Percentiles rank a stretch among this genome's conserved stretches.
Conservation (phyloP, 2,113 vertebrate genomes). For the Saccopteryx leptura region DNA sequence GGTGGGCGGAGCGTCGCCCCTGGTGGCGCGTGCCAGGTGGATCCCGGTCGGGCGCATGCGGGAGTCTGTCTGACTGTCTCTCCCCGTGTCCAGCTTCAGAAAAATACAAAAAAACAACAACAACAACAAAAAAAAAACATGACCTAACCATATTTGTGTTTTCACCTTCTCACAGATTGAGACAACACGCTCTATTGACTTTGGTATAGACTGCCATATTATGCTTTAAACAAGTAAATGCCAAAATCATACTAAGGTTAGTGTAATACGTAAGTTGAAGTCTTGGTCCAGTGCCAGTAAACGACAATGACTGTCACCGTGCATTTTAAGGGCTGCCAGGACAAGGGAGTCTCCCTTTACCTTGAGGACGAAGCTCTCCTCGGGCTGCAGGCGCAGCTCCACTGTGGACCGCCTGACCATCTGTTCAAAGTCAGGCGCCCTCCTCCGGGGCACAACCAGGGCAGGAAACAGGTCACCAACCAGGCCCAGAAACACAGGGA, state of each 20-base stretch:
- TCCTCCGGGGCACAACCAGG: constrained; percentile 90
- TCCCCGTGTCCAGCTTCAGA: too few species aligned
- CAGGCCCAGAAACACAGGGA: constrained; percentile 91
- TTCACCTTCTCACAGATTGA: not conserved
- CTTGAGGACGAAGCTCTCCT: constrained; percentile 94
- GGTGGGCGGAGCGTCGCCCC: too few species aligned
- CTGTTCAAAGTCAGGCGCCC: constrained; percentile 90
- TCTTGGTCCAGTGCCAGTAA: constrained; percentile 55
- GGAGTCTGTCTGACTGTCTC: too few species aligned
- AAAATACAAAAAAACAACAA: too few species aligned
- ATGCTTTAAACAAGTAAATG: constrained; percentile 48
- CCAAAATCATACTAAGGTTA: constrained; percentile 13
- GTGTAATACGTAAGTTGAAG: constrained; percentile 59
- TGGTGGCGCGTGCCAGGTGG: too few species aligned
- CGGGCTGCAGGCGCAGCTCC: constrained; percentile 92
- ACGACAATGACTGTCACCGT: constrained; percentile 70
- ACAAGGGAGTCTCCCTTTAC: constrained; percentile 84
- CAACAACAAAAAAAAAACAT: too few species aligned
- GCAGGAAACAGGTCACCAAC: constrained; percentile 93
- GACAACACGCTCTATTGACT: not conserved
- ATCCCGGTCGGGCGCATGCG: too few species aligned
- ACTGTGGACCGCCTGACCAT: constrained; percentile 90
- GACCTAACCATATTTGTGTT: not conserved
- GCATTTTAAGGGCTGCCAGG: constrained; percentile 63
- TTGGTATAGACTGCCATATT: not conserved